Evolutionary conservation across 2,113 vertebrate genomes (phyloP).

Genomic region (Penelope pileata): DNA sequence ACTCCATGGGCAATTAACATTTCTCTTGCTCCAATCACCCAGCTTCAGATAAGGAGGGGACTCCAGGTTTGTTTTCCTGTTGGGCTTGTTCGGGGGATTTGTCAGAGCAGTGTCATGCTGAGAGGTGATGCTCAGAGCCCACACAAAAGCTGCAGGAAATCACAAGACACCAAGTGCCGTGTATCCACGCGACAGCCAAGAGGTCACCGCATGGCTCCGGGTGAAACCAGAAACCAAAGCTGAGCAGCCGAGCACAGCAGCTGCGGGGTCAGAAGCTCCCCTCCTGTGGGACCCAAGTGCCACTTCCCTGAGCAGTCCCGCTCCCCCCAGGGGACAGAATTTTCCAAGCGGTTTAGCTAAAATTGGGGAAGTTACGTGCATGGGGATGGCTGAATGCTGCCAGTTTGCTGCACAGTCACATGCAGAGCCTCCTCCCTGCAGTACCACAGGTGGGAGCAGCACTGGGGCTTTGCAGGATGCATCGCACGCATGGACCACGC

Average conservation of each 20-base stretch:
- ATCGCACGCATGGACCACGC: no score
- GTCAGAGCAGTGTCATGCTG: not conserved
- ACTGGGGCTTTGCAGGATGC: no score
- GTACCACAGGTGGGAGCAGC: no score
- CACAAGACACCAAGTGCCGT: not conserved
- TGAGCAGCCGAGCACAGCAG: not conserved
- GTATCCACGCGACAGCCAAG: not conserved
- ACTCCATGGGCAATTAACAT: not conserved
- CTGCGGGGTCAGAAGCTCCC: not conserved
- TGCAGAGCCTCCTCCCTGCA: no score
- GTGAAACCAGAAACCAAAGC: not conserved
- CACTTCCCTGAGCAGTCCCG: not conserved
- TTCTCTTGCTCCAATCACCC: not conserved
- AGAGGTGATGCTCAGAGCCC: not conserved
- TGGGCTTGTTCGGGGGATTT: not conserved
- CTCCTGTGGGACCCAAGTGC: not conserved
- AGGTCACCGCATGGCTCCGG: not conserved
- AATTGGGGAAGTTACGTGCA: accelerated
- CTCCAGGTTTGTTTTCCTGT: not conserved
- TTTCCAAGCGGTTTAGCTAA: not conserved
- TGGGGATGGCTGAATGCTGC: not conserved
- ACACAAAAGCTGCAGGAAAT: not conserved
- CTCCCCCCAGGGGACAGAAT: not conserved
- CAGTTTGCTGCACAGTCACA: not conserved
- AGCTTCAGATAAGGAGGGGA: not conserved